Evolutionary conservation across 2,888 invertebrate genomes (phyloP), one percentile per base, ranked within the genome.

Genomic region (Mesorhabditis belari): DNA sequence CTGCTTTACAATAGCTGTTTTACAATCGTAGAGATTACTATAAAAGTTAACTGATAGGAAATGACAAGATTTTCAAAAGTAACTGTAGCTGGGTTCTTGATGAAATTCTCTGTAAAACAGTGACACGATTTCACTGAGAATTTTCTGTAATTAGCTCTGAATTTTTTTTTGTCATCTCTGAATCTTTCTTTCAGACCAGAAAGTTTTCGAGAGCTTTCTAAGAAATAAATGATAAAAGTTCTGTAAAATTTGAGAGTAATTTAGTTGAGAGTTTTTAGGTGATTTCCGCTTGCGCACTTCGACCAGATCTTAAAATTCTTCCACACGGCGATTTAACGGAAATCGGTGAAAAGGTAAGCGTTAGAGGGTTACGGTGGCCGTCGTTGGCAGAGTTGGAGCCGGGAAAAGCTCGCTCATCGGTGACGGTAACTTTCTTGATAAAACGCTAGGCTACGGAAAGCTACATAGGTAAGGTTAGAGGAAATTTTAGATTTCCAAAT

Each of bases 321-420:
- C 82, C 83, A 4, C 93, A 89, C n/a, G 93, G 95, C 0, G 96
- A 98, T 84, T 87, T 87, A 80, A 98, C 96, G 0, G 96, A 98
- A 85, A 96, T 98, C 71, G 98, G 98, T 64, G 96, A 98, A 83
- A 96, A 95, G 84, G 86, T 84, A 66, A 80, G 17, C 9, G 17
- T 49, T 2, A 21, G 21, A n/a, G 9, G 26, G 12, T 52, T 9
- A 52, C 21, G 35, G 88, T 89, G 12, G 92, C 92, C 0, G 87
- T 93, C 24, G 92, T 93, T 0, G 92, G 92, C 4, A 87, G 88
- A 28, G 92, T 92, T 1, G 92, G 92, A 58, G 87, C 89, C 2
- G 92, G 90, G 55, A 92, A 92, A 84, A 90, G 90, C 26, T 71
- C 70, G 57, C 85, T 95, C 29, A 84, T 94, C 44, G 88, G 91